Evolutionary conservation across 30 jellyfish, hydroid and myxozoan genomes (phyloP).

Genomic region (Aurelia coerulea): DNA sequence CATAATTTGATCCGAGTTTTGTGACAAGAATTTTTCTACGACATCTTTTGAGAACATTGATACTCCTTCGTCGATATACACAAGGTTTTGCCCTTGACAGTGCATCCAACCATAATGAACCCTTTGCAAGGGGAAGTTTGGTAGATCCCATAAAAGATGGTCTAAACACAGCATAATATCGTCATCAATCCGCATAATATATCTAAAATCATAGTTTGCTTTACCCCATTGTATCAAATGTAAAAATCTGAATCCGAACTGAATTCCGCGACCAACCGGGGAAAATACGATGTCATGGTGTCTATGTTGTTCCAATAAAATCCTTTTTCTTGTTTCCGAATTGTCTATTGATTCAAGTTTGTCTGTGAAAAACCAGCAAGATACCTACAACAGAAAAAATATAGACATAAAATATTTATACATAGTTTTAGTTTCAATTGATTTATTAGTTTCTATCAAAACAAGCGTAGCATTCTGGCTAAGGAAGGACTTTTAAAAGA

Average conservation of each 20-base stretch:
- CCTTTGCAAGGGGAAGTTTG: slow-evolving; percentile 33
- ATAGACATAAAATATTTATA: background rate
- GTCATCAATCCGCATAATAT: slow-evolving; percentile 58
- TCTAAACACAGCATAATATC: slow-evolving; percentile 72
- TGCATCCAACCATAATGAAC: slow-evolving; percentile 79
- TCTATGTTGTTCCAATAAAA: slow-evolving; percentile 15
- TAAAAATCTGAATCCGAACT: slow-evolving; percentile 62
- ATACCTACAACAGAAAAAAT: background rate
- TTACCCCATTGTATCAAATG: slow-evolving; percentile 57
- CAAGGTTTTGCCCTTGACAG: slow-evolving; percentile 60
- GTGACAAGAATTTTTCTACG: slow-evolving; percentile 52
- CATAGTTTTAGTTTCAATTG: no score
- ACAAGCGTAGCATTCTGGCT: no score
- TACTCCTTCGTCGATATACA: slow-evolving; percentile 71
- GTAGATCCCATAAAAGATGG: slow-evolving; percentile 69
- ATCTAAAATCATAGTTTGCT: slow-evolving; percentile 48
- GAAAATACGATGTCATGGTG: slow-evolving; percentile 52
- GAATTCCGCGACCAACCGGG: slow-evolving; percentile 49
- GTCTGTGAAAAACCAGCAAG: slow-evolving; percentile 4
- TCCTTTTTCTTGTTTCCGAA: background rate
- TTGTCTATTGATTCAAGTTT: background rate
- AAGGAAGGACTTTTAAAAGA: no score
- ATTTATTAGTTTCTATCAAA: no score
- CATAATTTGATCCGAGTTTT: slow-evolving; percentile 51
- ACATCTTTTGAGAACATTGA: slow-evolving; percentile 56